phyloP scores from a whole-genome alignment of 2,113 vertebrate genomes.

The Cyanistes caeruleus region DNA sequence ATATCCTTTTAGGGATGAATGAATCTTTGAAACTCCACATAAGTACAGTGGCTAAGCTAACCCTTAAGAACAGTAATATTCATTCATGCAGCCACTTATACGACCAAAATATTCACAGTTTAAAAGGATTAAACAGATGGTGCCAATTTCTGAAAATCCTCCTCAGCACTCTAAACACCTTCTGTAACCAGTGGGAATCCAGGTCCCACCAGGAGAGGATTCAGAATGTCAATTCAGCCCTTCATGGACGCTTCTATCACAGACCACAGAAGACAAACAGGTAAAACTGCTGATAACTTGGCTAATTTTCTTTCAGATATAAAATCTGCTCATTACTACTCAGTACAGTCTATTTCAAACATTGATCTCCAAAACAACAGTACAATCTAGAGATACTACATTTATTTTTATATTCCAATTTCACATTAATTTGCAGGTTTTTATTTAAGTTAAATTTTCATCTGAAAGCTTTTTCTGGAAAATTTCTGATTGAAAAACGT shows the following conservation, averaged over 20 bases:
- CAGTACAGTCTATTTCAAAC: background rate
- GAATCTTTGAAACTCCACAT: background rate
- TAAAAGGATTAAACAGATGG: background rate
- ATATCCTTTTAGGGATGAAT: conserved; percentile 33
- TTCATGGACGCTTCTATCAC: background rate
- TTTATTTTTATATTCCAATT: background rate
- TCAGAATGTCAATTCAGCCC: background rate
- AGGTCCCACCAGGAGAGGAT: background rate
- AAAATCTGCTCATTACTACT: background rate
- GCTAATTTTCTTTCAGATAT: background rate
- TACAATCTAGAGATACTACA: background rate
- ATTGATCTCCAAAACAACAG: background rate
- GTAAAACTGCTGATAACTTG: background rate
- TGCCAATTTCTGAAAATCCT: background rate
- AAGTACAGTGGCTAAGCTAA: background rate
- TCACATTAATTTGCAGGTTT: background rate
- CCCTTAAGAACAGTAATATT: background rate
- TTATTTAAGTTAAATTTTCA: background rate
- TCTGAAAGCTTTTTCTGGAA: background rate
- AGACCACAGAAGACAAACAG: background rate
- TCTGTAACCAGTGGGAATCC: background rate
- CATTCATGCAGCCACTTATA: background rate
- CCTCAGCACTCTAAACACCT: background rate
- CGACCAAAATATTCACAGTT: background rate
- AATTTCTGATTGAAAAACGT: background rate